These are phyloP conservation scores for Cerastis rubricosa DNA, from an alignment of 2,888 invertebrate genomes.

Conservation along the genomic window DNA sequence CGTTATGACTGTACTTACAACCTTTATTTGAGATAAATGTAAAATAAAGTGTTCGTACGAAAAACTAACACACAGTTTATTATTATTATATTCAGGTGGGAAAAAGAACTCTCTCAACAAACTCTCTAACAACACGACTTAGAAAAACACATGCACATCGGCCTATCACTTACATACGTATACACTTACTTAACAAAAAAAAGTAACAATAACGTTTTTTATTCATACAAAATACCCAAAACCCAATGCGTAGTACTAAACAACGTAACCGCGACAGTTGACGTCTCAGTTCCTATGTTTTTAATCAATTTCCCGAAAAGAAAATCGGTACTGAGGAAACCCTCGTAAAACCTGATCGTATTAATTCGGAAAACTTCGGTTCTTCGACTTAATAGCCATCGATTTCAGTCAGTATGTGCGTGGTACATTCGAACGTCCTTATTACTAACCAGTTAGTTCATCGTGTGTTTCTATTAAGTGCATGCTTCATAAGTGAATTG, in stretches of 20 bases:
- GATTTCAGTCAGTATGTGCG: conserved; percentile 43
- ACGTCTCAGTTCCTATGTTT: conserved; percentile 49
- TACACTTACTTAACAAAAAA: not conserved
- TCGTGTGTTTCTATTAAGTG: conserved; percentile 31
- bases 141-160: not conserved
- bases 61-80: not conserved
- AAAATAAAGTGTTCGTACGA: not conserved
- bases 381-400: conserved; percentile 48
- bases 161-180: not conserved
- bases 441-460: conserved; percentile 38
- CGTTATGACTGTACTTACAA: no score
- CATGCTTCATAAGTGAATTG: conserved; percentile 44
- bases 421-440: conserved; percentile 39
- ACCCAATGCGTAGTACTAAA: conserved; percentile 11
- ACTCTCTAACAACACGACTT: not conserved
- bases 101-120: not conserved
- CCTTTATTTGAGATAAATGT: not conserved
- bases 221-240: conserved; percentile 25
- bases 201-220: conserved; percentile 23
- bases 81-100: not conserved
- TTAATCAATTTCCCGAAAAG: conserved; percentile 50
- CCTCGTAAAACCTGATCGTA: conserved; percentile 57
- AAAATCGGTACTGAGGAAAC: conserved; percentile 19
- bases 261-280: conserved; percentile 44
- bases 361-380: conserved; percentile 49